Base-by-base conservation (phyloP, 2,113 vertebrate species). In the Motacilla alba region DNA sequence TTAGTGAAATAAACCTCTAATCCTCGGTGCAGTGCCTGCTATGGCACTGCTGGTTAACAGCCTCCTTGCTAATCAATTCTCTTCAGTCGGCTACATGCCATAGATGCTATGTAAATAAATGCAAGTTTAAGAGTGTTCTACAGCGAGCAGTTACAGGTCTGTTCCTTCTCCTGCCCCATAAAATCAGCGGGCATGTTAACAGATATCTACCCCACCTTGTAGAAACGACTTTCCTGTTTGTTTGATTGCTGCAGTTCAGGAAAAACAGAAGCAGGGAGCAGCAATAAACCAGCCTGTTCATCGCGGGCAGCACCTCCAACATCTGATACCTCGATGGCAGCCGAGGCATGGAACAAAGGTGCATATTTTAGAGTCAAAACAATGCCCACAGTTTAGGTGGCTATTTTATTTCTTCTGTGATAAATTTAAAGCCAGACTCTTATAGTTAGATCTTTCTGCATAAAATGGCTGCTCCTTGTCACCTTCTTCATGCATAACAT, bases 21-120 rank as follows among this genome's bases (percentile, higher is more conserved):
- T 93, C 64, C 94, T 86, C 93, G 44, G 84, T 89, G 91, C 85
- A 89, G 70, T 86, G 91, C 79, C 75, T 91, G 89, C 79, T 90
- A 60, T 60, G 91, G 89, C 82, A 95, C 44, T 90, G 91, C 93
- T 96, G 92, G 87, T 96, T 95, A 97, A 93, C 93, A 95, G 93
- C 89, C 83, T 96, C 80, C 89, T 93, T 64, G 78, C 87, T 97
- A 96, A 97, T 97, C 97, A 96, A 56, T 96, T 96, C 89, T 96
- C 94, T 96, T 96, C 93, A 96, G 94, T 76, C 84, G 83, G 88
- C 82, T 96, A 93, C 96, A 93, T 90, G 87, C 94, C 89, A 66
- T 76, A 89, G 87, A 95, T 90, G 87, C 62, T 93, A 85, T 90
- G 96, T 94, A 97, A 97, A 97, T 96, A 96, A 93, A 94, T 96